Base-by-base conservation (phyloP, 2,113 vertebrate genomes). In the Malurus melanocephalus region DNA sequence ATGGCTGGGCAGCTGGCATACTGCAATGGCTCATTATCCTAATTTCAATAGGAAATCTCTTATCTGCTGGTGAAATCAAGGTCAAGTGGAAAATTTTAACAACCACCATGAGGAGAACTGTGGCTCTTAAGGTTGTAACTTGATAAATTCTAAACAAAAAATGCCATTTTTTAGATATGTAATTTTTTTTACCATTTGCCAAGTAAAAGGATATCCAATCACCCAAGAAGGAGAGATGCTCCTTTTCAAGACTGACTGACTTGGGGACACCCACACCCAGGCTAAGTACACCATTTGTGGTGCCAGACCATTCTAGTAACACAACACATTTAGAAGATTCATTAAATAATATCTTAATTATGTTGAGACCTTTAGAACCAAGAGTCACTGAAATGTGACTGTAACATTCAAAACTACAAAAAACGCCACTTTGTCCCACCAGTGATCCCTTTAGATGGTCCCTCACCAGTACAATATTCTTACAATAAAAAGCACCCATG, bases 11-110 rank as follows among this genome's bases (percentile, higher is more conserved):
- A 93, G 84, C 87, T 93, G 91, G 84, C 45, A 83, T n/a, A 40
- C 16, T 2, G 19, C 56, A 88, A 40, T 60, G 71, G 69, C 52
- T 95, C 10, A 8, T 80, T 78, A 90, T 48, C 53, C 48, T 78
- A 51, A 86, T 80, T 90, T 92, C 53, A 86, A 78, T 18, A 78
- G 43, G 62, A 85, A 77, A 61, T 38, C 59, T 82, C 13, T 61
- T 55, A 86, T 69, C 56, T 71, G n/a, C 45, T 92, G 51, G 48
- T 32, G 45, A 84, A 93, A 84, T 51, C 83, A 83, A 94, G 61
- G 73, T 88, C 89, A 93, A 59, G 33, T 6, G 11, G 66, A 92
- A 86, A 77, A 82, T 32, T 68, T 78, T 53, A 80, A 77, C 55
- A 46, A 53, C 2, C 32, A 46, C 11, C 73, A 35, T 35, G 28